phyloP scores from a whole-genome alignment of 2,888 invertebrate genomes.

The Auanema freiburgensis region DNA sequence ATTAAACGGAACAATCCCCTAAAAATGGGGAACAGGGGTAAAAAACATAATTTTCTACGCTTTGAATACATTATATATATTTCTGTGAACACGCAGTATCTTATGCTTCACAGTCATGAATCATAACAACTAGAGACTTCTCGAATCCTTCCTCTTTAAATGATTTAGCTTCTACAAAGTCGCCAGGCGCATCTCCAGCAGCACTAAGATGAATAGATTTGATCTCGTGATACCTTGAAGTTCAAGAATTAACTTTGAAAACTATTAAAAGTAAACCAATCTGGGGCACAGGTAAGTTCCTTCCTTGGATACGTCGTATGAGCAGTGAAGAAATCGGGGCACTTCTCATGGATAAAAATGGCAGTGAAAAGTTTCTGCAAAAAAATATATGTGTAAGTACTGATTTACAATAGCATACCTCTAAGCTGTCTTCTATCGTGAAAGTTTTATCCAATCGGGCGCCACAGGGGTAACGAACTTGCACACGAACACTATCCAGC shows the following conservation, averaged over 20 bases:
- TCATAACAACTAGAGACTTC: conserved; percentile 18
- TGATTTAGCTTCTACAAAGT: conserved; percentile 6
- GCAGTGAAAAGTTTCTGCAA: conserved; percentile 88
- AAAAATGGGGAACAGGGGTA: conserved; percentile 4
- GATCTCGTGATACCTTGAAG: conserved; percentile 17
- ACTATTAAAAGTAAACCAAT: conserved; percentile 51
- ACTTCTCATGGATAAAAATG: conserved; percentile 89
- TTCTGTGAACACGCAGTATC: not conserved
- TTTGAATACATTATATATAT: not conserved
- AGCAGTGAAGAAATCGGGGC: conserved; percentile 75
- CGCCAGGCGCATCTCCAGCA: conserved; percentile 13
- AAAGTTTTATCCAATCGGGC: conserved; percentile 85
- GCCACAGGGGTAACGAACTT: conserved; percentile 89
- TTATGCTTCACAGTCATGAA: conserved; percentile 21
- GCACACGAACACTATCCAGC: conserved; percentile 78
- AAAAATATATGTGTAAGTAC: conserved; percentile 1
- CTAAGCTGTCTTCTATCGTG: conserved; percentile 77
- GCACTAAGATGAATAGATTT: conserved; percentile 11
- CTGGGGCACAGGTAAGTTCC: conserved; percentile 44
- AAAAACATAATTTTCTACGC: not conserved
- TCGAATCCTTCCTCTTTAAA: conserved; percentile 22
- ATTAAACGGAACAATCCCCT: not conserved
- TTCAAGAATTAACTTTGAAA: no score
- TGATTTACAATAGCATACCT: conserved; percentile 70
- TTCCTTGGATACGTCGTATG: conserved; percentile 42